These are phyloP conservation scores for Indri indri DNA, from an alignment of 2,113 vertebrate species.

Conservation along the genomic window DNA sequence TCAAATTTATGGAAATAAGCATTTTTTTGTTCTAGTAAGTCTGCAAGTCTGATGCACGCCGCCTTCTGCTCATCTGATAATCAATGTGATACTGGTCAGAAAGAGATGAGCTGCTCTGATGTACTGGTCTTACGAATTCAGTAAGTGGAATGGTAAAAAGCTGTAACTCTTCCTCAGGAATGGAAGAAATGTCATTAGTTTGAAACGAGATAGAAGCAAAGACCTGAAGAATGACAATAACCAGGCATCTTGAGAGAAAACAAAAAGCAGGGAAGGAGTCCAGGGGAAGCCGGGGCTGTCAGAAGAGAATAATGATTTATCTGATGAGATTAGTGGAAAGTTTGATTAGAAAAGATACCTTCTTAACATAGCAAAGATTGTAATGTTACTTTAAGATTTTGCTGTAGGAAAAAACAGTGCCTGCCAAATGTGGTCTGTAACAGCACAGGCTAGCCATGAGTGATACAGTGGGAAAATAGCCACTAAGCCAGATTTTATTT, in stretches of 20 bases:
- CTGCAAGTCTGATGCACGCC: not conserved
- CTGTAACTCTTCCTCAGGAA: constrained; percentile 54
- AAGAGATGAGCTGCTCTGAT: not conserved
- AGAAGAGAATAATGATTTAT: constrained; percentile 55
- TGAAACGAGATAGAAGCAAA: constrained; percentile 55
- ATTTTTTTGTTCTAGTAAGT: not conserved
- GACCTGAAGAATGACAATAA: constrained; percentile 52
- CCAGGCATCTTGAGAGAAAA: constrained; percentile 60
- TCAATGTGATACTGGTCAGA: not conserved
- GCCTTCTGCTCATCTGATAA: not conserved
- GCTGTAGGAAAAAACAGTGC: constrained; percentile 21
- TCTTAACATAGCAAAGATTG: constrained; percentile 26
- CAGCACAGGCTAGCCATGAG: constrained; percentile 63
- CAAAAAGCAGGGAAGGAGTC: not conserved
- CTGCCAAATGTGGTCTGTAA: constrained; percentile 63
- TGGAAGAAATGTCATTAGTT: constrained; percentile 57
- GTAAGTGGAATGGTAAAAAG: not conserved
- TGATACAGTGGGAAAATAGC: constrained; percentile 73
- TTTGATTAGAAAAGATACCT: constrained; percentile 53
- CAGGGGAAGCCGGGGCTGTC: not conserved
- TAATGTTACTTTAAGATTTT: constrained; percentile 57
- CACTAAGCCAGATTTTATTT: constrained; percentile 76
- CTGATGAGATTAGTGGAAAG: constrained; percentile 64
- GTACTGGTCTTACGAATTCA: not conserved
- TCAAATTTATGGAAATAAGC: not conserved